Conservation (phyloP, 2,888 invertebrate genomes). For the Meta bourneti region DNA sequence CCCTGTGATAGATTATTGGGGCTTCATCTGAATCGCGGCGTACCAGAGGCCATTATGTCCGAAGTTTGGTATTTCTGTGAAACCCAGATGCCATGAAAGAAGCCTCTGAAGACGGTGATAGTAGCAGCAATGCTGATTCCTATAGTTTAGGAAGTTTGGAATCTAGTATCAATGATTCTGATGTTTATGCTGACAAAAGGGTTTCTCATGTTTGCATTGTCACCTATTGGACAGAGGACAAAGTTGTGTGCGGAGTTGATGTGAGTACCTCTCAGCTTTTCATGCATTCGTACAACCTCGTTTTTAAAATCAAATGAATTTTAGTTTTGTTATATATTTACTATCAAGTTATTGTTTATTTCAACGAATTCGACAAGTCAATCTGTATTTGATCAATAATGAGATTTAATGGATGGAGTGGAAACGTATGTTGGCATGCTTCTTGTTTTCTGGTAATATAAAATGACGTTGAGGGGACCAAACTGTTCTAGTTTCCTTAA, state of each 20-base stretch:
- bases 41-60: neutral
- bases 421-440: too few relatives aligned
- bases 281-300: too few relatives aligned
- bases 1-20: neutral
- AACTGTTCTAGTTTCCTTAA: too few relatives aligned
- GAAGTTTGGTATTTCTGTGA: neutral
- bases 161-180: neutral
- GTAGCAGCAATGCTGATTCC: conserved; percentile 35
- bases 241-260: conserved; percentile 50
- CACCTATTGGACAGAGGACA: conserved; percentile 60
- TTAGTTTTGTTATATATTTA: neutral
- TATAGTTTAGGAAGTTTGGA: conserved; percentile 28
- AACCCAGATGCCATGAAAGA: neutral
- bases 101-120: conserved; percentile 28
- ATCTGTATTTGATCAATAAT: too few relatives aligned
- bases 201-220: conserved; percentile 65
- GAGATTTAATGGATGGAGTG: too few relatives aligned
- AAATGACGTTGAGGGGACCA: too few relatives aligned
- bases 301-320: too few relatives aligned
- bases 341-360: neutral
- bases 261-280: conserved; percentile 23
- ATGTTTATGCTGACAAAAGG: conserved; percentile 19
- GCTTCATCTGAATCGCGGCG: neutral
- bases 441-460: too few relatives aligned
- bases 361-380: neutral